Base-by-base conservation (phyloP, 1,140 invertebrate genomes). In the Melanaphis sacchari region DNA sequence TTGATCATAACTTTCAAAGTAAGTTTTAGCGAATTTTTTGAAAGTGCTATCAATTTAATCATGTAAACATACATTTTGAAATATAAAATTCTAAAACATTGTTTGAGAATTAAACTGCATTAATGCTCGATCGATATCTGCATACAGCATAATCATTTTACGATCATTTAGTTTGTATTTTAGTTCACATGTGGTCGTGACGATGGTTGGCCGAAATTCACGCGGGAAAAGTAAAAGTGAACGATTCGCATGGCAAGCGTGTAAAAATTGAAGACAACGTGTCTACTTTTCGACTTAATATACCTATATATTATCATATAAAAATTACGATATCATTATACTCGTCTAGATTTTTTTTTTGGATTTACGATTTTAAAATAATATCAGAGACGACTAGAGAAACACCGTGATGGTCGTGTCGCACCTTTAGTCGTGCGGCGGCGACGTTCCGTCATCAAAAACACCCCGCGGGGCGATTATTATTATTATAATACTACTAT, bases 391-490 rank as follows among this genome's bases (percentile, higher is more conserved):
- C n/a, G 84, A 87, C 26, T 9, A n/a, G 15, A 52, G 87, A 89
- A 89, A 89, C 87, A 36, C 21, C 18, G 43, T 88, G 22, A 26
- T 85, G 22, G 52, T 90, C 89, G 89, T 38, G 41, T 41, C 89
- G 89, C 89, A 54, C 54, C 24, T 89, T 52, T 38, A 59, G 52
- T 90, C 88, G 88, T 59, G 88, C 88, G 26, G 49, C 87, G 41
- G 84, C 40, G 87, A 54, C 87, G 87, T 90, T 40, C 38, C 36
- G 89, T 90, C 89, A 38, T 93, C 76, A 82, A 84, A 82, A 52
- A 93, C 91, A 49, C 91, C 91, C 91, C 91, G 81, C 46, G 43
- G 91, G 91, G 91, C 91, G 81, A 84, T 84, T 84, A 84, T 91
- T 76, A 76, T 91, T 90, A 89, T 49, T 81, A 81, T 90, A 90